These are phyloP conservation scores for Poicephalus gulielmi DNA, from an alignment of 2,113 vertebrate genomes.

Conservation along the genomic window DNA sequence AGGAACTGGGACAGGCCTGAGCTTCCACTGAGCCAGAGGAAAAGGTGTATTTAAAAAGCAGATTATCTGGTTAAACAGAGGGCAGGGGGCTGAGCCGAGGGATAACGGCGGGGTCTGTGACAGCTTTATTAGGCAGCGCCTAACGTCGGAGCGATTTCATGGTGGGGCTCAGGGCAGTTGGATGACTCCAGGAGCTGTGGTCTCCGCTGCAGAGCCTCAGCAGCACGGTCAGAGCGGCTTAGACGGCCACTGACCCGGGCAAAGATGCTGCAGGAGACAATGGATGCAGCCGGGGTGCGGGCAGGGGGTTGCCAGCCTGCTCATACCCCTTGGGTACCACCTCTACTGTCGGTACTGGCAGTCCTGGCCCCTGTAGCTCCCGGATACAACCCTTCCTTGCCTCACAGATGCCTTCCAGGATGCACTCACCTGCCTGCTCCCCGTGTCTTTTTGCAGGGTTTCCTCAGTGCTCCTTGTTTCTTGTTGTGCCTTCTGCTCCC, in stretches of 20 bases:
- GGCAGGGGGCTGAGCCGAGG: constrained; percentile 55
- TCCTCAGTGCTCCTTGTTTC: accelerated
- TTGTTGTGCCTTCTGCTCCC: not conserved
- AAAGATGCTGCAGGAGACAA: not conserved
- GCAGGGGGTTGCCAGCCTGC: not conserved
- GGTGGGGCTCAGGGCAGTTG: not conserved
- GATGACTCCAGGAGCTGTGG: not conserved
- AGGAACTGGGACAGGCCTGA: constrained; percentile 58
- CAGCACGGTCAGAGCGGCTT: not conserved
- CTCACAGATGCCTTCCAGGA: not conserved
- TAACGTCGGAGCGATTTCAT: constrained; percentile 57
- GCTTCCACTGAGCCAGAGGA: constrained; percentile 51
- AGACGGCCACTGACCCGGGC: not conserved
- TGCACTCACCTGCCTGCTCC: not conserved
- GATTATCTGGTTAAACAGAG: constrained; percentile 75
- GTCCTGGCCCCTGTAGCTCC: not conserved
- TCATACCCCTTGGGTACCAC: not conserved
- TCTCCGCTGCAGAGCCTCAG: not conserved
- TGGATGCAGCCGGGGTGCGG: not conserved
- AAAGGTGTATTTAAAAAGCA: constrained; percentile 67
- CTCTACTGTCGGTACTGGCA: not conserved
- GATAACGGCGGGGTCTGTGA: constrained; percentile 63
- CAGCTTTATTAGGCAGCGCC: constrained; percentile 71
- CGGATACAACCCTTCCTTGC: not conserved
- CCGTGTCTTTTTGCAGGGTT: not conserved